Evolutionary conservation across 1,140 invertebrate species (phyloP), one percentile per base, ranked within the genome.

Genomic region (Rhyacophila brunnea): DNA sequence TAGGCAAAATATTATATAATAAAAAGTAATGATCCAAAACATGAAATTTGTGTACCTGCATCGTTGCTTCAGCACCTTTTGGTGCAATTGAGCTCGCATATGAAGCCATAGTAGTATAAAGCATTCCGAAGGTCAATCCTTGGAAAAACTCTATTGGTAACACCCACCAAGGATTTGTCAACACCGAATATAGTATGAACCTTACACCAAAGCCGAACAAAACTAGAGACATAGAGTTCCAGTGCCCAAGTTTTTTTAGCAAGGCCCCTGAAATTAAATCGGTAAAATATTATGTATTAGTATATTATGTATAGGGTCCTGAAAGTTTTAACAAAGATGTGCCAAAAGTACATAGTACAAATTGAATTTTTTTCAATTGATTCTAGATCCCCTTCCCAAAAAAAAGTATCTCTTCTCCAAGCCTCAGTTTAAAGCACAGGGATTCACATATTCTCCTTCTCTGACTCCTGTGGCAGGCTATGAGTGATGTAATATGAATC

Each of bases 101-200:
- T 0, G 90, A 91, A 6, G 92, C 87, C 86, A 95, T 93, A 6
- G 91, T 87, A 0, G 92, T 85, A 78, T 93, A 96, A 69, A 92
- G 91, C 56, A 96, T 79, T 9, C 93, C 93, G 70, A 92, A 92
- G 0, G 93, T 93, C 6, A 95, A 75, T 11, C 93, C 92, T 75
- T 96, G 92, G 6, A 92, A 74, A 51, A 93, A 70, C 74, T 96
- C 94, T 23, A 96, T 84, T 1, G 92, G 86, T 50, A 97, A 75
- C 47, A 90, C 84, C 71, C 82, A 84, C 91, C 92, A 95, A 0
- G 90, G 85, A 73, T 93, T 87, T 1, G 78, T 77, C 20, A 95
- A 72, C 20, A 90, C 71, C 4, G 93, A 95, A 71, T 96, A 96
- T 1, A 88, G 72, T 56, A 93, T 80, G 68, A 94, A 93, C 42